Conservation (phyloP, 2,797 vertebrate genomes). For the Tolypeutes matacus region DNA sequence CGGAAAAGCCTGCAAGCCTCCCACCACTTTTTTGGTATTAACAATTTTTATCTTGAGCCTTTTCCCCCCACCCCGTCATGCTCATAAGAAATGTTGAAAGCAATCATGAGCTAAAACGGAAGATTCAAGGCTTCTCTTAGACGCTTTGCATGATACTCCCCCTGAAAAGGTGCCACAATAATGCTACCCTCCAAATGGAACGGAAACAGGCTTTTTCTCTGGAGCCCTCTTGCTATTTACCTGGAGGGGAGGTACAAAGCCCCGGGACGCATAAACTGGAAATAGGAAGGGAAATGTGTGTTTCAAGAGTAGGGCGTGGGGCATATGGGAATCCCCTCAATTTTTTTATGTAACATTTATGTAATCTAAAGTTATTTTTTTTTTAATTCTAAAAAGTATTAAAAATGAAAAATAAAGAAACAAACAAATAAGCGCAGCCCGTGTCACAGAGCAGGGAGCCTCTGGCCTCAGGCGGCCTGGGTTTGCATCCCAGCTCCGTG, state of each 20-base stretch:
- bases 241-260: neutral
- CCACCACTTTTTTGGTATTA: neutral
- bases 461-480: accelerated
- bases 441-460: neutral
- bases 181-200: neutral
- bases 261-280: neutral
- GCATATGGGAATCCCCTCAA: too few species aligned
- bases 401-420: too few species aligned
- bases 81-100: conserved; percentile 50
- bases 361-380: too few species aligned
- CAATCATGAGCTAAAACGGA: conserved; percentile 40
- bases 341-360: too few species aligned
- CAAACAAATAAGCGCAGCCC: too few species aligned
- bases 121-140: neutral
- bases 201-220: neutral
- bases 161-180: neutral
- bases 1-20: conserved; percentile 29
- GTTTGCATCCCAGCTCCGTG: neutral
- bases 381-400: too few species aligned
- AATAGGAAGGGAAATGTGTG: neutral
- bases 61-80: neutral
- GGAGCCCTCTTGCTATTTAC: neutral
- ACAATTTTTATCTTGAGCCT: conserved; percentile 68
- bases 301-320: neutral
- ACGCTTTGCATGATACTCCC: neutral